Evolutionary conservation across 1,140 invertebrate species (phyloP).

Genomic region (Hydropsyche tenuis): DNA sequence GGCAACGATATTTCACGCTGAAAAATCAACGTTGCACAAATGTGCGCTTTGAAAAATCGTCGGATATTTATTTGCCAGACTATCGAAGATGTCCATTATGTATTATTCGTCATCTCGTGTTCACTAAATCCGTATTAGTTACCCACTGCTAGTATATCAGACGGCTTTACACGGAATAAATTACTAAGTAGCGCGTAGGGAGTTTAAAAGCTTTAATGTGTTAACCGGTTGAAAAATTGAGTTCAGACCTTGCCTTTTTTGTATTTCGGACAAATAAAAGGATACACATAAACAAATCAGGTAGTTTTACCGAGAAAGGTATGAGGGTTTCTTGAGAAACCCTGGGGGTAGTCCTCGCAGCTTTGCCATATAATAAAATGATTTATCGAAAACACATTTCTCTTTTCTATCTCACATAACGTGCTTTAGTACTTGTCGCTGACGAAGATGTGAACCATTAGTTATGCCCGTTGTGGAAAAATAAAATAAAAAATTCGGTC

Average conservation of each 20-base stretch:
- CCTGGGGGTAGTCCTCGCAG: slow-evolving; percentile 32
- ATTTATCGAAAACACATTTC: slow-evolving; percentile 40
- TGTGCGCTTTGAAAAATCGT: no score
- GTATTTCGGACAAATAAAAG: slow-evolving; percentile 11
- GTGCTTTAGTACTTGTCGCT: slow-evolving; percentile 30
- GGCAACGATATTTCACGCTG: no score
- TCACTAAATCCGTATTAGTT: slow-evolving; percentile 2
- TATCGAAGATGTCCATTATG: no score
- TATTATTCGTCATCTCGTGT: neutral
- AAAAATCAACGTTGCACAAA: no score
- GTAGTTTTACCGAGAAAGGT: slow-evolving; percentile 33
- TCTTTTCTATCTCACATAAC: slow-evolving; percentile 30
- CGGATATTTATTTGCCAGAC: no score
- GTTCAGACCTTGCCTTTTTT: slow-evolving; percentile 20
- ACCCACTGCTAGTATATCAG: neutral
- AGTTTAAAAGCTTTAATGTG: slow-evolving; percentile 37
- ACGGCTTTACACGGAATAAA: slow-evolving; percentile 5
- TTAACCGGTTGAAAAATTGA: slow-evolving; percentile 41
- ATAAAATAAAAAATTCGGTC: neutral
- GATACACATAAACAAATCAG: slow-evolving; percentile 39
- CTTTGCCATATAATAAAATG: slow-evolving; percentile 18
- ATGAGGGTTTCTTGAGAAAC: slow-evolving; percentile 30
- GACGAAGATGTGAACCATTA: slow-evolving; percentile 35
- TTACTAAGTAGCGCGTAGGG: neutral
- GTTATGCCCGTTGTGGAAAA: slow-evolving; percentile 14